Evolutionary conservation across 2,888 invertebrate genomes (phyloP).

Genomic region (Globia sparganii): DNA sequence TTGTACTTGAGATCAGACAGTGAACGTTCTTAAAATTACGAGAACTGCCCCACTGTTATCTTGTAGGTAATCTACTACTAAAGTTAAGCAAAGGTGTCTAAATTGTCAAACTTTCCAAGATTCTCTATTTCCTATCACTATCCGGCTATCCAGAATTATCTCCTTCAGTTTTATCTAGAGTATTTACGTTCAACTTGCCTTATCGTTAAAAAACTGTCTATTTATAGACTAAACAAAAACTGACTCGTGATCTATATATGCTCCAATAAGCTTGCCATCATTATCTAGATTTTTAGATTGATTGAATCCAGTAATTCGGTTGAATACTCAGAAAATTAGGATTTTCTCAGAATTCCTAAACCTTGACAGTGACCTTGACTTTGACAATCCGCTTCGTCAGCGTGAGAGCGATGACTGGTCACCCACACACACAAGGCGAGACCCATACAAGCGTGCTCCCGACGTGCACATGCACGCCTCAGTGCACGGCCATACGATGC

Average conservation of each 20-base stretch:
- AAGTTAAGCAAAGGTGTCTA: not conserved
- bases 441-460: conserved; percentile 70
- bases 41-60: too few relatives aligned
- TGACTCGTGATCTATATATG: not conserved
- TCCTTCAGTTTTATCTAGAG: not conserved
- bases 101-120: too few relatives aligned
- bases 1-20: too few relatives aligned
- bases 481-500: conserved; percentile 88
- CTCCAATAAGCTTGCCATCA: conserved; percentile 11
- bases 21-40: too few relatives aligned
- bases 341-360: conserved; percentile 38
- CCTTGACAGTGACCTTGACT: conserved; percentile 77
- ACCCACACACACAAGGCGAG: conserved; percentile 69
- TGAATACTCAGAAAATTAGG: conserved; percentile 1
- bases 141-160: not conserved
- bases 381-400: conserved; percentile 75
- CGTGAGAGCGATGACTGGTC: conserved; percentile 73
- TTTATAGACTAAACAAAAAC: conserved; percentile 2
- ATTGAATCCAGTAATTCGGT: not conserved
- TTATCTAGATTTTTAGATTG: not conserved
- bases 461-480: conserved; percentile 77
- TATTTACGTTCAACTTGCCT: not conserved
- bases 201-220: not conserved
- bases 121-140: not conserved
- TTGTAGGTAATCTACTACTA: not conserved